phyloP scores from a whole-genome alignment of 2,113 vertebrate genomes.

The Pteropus alecto region DNA sequence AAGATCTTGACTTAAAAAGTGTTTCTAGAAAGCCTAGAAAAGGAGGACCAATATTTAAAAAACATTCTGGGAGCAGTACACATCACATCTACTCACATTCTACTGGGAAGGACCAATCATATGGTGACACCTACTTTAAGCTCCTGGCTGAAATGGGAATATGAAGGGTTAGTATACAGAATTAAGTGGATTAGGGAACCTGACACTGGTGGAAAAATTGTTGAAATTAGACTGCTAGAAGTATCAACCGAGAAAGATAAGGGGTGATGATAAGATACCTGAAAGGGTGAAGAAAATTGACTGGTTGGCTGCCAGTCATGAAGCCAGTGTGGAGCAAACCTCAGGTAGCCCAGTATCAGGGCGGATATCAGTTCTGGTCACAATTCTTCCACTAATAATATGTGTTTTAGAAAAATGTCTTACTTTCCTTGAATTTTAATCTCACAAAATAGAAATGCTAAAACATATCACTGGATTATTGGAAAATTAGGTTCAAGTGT shows the following conservation, averaged over 20 bases:
- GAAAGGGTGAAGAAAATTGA: not conserved
- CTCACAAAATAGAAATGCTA: not conserved
- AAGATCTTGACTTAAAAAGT: not conserved
- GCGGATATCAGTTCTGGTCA: not conserved
- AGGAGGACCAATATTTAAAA: not conserved
- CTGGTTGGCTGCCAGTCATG: not conserved
- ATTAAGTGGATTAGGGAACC: not conserved
- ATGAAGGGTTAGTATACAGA: not conserved
- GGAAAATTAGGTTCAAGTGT: not conserved
- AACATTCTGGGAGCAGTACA: not conserved
- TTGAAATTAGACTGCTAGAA: not conserved
- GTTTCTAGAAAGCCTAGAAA: not conserved
- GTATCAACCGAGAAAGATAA: not conserved
- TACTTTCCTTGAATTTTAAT: not conserved
- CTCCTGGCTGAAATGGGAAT: not conserved
- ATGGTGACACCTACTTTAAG: not conserved
- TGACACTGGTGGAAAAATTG: not conserved
- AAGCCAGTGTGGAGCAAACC: not conserved
- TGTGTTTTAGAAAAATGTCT: not conserved
- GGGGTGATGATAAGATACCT: not conserved
- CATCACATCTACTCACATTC: not conserved
- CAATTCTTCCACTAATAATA: not conserved
- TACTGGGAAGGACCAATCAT: not conserved
- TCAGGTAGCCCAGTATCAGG: not conserved
- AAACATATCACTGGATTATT: not conserved